Conservation (phyloP, 2,113 vertebrate genomes). For the Piaya cayana region DNA sequence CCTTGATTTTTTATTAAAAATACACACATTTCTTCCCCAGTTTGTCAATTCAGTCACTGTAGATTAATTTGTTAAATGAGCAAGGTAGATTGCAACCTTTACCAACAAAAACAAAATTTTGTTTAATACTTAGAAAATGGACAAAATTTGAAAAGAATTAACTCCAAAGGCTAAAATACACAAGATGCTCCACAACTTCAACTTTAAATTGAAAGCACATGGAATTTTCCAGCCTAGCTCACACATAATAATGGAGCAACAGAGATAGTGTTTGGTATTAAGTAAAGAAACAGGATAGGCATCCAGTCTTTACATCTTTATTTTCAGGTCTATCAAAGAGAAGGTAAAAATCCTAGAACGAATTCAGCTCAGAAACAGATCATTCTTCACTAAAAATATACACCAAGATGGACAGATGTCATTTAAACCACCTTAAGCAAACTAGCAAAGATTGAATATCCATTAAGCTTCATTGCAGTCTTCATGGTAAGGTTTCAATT, state of each 20-base stretch:
- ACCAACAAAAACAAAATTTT: background rate
- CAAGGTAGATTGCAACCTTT: background rate
- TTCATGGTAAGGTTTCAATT: background rate
- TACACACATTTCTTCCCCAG: background rate
- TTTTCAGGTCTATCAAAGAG: background rate
- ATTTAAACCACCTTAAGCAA: background rate
- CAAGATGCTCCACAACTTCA: background rate
- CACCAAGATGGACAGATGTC: background rate
- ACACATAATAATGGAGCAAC: background rate
- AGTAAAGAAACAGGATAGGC: background rate
- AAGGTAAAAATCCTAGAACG: background rate
- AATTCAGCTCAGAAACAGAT: background rate
- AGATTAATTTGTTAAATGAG: background rate
- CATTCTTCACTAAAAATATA: background rate
- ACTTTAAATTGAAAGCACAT: background rate
- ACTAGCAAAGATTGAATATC: background rate
- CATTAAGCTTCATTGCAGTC: background rate
- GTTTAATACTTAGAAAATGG: background rate
- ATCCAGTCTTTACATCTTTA: constrained; percentile 35
- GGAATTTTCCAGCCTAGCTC: background rate
- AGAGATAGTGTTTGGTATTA: background rate
- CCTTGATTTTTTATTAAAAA: background rate
- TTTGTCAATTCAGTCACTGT: background rate
- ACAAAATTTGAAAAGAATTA: background rate
- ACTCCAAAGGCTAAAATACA: background rate